Conservation (phyloP, 1,140 invertebrate species). For the Pectinophora gossypiella region DNA sequence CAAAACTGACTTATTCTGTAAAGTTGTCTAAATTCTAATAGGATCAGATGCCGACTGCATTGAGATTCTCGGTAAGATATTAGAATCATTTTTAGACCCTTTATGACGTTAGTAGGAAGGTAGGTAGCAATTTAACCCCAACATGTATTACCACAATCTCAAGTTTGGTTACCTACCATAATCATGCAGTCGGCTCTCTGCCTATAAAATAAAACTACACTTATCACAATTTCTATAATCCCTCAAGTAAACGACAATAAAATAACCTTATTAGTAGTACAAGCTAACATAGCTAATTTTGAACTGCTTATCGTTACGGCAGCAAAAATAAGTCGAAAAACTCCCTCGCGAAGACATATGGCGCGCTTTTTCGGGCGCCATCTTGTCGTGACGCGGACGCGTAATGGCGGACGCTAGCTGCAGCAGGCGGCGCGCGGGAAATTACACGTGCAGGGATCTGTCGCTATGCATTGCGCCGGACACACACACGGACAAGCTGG, state of each 20-base stretch:
- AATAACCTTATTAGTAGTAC: not conserved
- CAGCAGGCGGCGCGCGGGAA: conserved; percentile 58
- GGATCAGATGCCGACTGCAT: not conserved
- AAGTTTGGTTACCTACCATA: not conserved
- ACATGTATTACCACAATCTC: not conserved
- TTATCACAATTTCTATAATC: conserved; percentile 1
- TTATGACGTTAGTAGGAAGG: too few species aligned
- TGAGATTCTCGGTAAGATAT: not conserved
- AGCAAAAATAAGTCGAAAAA: not conserved
- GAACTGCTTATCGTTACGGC: not conserved
- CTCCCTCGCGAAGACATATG: not conserved
- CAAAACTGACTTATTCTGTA: not conserved
- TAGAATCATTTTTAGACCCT: not conserved
- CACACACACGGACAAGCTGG: conserved; percentile 53
- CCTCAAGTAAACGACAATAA: not conserved
- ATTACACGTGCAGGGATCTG: conserved; percentile 53
- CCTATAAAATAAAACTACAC: not conserved
- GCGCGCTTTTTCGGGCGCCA: not conserved
- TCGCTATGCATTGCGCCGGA: conserved; percentile 55
- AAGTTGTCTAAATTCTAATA: not conserved
- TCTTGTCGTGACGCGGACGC: not conserved
- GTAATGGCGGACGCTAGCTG: conserved; percentile 18
- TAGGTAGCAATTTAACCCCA: not conserved
- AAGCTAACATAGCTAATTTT: not conserved
- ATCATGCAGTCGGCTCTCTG: not conserved